Conservation (phyloP, 2,797 vertebrate genomes). For the Manis pentadactyla region DNA sequence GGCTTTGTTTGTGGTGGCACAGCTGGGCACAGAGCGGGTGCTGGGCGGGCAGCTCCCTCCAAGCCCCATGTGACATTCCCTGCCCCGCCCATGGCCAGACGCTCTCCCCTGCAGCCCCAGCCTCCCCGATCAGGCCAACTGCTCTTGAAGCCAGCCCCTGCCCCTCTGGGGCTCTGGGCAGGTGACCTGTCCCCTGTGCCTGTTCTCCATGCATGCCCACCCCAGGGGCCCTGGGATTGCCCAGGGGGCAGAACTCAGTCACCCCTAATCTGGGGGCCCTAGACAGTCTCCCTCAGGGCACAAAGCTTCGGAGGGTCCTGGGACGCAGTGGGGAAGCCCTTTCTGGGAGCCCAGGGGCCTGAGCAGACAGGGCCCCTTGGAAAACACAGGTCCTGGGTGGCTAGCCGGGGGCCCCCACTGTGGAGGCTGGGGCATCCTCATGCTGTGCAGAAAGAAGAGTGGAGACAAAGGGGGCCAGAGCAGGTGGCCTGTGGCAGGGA, state of each 20-base stretch:
- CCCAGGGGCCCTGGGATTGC: fast-evolving
- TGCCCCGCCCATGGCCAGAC: fast-evolving
- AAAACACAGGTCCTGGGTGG: too few relatives aligned
- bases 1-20: neutral
- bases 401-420: too few relatives aligned
- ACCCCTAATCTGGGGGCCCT: neutral
- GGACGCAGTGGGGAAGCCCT: neutral
- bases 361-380: neutral
- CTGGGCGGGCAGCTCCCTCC: fast-evolving
- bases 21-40: neutral
- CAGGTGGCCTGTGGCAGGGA: too few relatives aligned
- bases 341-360: neutral
- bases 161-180: neutral
- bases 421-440: too few relatives aligned
- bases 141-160: neutral
- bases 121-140: neutral
- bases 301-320: neutral
- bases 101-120: neutral
- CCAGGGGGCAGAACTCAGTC: neutral
- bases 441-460: neutral
- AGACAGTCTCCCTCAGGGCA: fast-evolving
- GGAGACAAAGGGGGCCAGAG: neutral
- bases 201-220: too few relatives aligned
- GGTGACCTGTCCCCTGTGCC: neutral
- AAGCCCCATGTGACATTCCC: fast-evolving